Conservation (phyloP, 2,797 vertebrate genomes). For the Melanotaenia boesemani region DNA sequence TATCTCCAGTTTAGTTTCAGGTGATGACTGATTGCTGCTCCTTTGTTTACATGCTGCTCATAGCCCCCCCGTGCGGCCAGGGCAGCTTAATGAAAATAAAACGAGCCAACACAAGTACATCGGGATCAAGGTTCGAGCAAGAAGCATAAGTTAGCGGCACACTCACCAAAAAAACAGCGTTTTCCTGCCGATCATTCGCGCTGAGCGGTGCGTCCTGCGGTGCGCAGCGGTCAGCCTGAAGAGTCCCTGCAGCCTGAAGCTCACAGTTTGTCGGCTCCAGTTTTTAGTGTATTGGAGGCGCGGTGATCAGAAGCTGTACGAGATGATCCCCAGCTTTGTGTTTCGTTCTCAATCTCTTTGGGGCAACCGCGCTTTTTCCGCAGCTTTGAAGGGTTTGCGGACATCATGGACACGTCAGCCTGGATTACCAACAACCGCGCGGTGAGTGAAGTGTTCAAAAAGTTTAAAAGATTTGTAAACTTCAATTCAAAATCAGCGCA, state of each 20-base stretch:
- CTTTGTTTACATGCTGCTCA: not conserved
- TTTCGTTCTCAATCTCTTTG: slow-evolving; percentile 39
- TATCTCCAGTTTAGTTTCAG: too few species aligned
- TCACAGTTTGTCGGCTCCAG: too few species aligned
- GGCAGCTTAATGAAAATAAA: too few species aligned
- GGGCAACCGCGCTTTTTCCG: not conserved
- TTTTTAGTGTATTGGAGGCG: not conserved
- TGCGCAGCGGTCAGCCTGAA: not conserved
- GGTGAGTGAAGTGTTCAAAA: slow-evolving; percentile 52
- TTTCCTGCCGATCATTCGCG: too few species aligned
- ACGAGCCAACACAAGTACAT: too few species aligned
- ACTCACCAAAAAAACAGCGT: too few species aligned
- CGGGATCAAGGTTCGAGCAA: slow-evolving; percentile 16
- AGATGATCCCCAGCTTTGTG: slow-evolving; percentile 52
- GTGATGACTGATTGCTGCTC: not conserved
- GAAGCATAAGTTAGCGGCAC: too few species aligned
- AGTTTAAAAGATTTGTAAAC: too few species aligned
- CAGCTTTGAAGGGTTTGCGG: not conserved
- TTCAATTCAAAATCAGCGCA: too few species aligned
- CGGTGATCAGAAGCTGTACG: slow-evolving; percentile 2
- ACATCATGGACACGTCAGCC: slow-evolving; percentile 24
- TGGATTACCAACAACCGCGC: slow-evolving; percentile 27
- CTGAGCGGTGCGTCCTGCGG: too few species aligned
- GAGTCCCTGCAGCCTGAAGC: not conserved
- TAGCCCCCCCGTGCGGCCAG: not conserved